phyloP scores from a whole-genome alignment of 2,888 invertebrate species.

The Galeopsomyia nigrocyanea region DNA sequence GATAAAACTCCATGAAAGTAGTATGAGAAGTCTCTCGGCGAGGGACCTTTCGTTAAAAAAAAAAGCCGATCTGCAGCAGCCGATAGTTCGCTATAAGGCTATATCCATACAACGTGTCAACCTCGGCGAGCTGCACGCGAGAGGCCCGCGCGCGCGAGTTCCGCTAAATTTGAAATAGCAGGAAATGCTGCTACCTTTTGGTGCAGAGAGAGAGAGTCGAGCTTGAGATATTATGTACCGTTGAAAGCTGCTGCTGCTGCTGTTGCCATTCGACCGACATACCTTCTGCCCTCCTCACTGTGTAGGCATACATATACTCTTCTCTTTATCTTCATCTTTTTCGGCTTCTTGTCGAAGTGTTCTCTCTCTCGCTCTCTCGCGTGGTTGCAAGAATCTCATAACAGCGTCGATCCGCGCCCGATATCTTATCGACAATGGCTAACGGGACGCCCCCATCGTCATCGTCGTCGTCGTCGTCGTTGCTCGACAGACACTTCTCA shows the following conservation, averaged over 20 bases:
- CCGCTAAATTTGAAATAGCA: slow-evolving; percentile 23
- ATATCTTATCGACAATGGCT: slow-evolving; percentile 49
- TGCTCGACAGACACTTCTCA: neutral
- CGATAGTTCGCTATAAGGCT: too few relatives aligned
- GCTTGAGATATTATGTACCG: slow-evolving; percentile 32
- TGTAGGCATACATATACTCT: neutral
- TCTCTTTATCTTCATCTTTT: slow-evolving; percentile 22
- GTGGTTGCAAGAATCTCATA: slow-evolving; percentile 25
- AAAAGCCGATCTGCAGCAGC: too few relatives aligned
- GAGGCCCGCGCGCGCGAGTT: neutral
- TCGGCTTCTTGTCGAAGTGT: slow-evolving; percentile 14
- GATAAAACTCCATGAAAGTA: too few relatives aligned
- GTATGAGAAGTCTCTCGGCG: too few relatives aligned
- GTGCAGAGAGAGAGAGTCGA: neutral
- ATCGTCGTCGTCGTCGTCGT: too few relatives aligned
- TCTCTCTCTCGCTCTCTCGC: neutral
- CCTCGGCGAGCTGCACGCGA: too few relatives aligned
- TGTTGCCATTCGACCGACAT: slow-evolving; percentile 38
- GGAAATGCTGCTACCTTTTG: neutral
- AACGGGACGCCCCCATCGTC: slow-evolving; percentile 48
- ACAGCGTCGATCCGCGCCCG: slow-evolving; percentile 35
- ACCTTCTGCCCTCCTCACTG: slow-evolving; percentile 29
- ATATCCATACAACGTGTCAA: too few relatives aligned
- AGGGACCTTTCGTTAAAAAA: too few relatives aligned
- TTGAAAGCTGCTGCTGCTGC: slow-evolving; percentile 6